Conservation (phyloP, 2,113 vertebrate species). For the Pachyramphus minor region DNA sequence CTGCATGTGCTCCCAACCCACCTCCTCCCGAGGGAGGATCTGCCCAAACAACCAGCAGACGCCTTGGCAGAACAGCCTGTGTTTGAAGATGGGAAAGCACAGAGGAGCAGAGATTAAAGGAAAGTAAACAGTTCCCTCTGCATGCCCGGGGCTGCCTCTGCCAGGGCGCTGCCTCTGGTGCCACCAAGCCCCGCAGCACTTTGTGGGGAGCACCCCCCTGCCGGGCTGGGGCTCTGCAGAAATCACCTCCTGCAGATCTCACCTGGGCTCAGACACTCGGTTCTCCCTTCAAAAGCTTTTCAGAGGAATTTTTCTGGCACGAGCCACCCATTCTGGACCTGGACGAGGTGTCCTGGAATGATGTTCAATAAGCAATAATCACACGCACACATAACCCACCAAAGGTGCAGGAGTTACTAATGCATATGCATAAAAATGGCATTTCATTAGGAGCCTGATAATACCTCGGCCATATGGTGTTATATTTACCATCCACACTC, state of each 20-base stretch:
- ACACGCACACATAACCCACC: too few relatives aligned
- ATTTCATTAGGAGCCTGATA: neutral
- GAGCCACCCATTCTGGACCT: neutral
- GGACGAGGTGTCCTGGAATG: neutral
- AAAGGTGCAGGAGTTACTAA: neutral
- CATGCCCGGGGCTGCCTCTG: neutral
- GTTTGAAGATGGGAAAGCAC: neutral
- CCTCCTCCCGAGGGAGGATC: neutral
- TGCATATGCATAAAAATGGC: neutral
- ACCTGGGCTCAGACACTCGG: neutral
- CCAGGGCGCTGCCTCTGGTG: neutral
- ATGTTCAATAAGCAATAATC: neutral
- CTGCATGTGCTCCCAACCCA: fast-evolving
- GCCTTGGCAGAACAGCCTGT: neutral
- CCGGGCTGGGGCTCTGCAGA: neutral
- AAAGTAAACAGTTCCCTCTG: neutral
- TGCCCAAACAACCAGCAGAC: neutral
- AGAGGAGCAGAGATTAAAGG: neutral
- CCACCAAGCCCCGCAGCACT: neutral
- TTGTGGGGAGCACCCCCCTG: neutral
- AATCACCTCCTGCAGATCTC: neutral
- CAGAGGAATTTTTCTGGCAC: neutral
- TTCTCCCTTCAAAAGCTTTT: neutral
- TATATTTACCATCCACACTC: neutral
- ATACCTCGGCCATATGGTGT: neutral